phyloP scores from a whole-genome alignment of 1,140 invertebrate species.

The Asbolus verrucosus region DNA sequence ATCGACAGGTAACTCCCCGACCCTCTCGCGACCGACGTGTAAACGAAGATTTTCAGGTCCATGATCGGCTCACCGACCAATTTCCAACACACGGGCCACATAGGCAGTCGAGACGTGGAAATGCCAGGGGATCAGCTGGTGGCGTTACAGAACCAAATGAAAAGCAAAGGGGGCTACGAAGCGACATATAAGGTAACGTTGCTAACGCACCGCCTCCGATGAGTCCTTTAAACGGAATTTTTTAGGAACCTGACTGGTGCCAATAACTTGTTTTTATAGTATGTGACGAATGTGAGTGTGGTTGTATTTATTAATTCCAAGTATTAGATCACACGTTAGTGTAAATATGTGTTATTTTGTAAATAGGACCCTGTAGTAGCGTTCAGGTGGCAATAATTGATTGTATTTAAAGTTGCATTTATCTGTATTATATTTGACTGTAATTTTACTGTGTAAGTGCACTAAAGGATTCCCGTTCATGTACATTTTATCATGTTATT shows the following conservation, averaged over 20 bases:
- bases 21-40: not conserved
- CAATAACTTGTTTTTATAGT: slow-evolving; percentile 53
- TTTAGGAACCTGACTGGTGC: slow-evolving; percentile 54
- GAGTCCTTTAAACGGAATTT: not conserved
- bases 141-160: slow-evolving; percentile 79
- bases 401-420: slow-evolving; percentile 23
- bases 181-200: slow-evolving; percentile 65
- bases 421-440: slow-evolving; percentile 15
- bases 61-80: slow-evolving; percentile 88
- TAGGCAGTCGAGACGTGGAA: slow-evolving; percentile 80
- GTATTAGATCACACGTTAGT: slow-evolving; percentile 30
- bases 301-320: slow-evolving; percentile 17
- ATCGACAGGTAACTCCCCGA: slow-evolving; percentile 60
- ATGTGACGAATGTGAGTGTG: slow-evolving; percentile 10
- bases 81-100: slow-evolving; percentile 85
- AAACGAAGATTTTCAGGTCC: slow-evolving; percentile 66
- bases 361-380: slow-evolving; percentile 25
- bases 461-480: slow-evolving; percentile 16
- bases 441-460: slow-evolving; percentile 3
- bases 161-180: slow-evolving; percentile 82
- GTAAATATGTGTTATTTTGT: slow-evolving; percentile 32
- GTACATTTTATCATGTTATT: slow-evolving; percentile 34
- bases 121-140: slow-evolving; percentile 73
- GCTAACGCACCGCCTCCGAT: not conserved
- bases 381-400: slow-evolving; percentile 14